Percentiles rank a stretch among this genome's conserved stretches.
These are phyloP conservation scores for Masnerella sp. DNA, from an alignment of 2,888 invertebrate genomes.

Conservation along the genomic window DNA sequence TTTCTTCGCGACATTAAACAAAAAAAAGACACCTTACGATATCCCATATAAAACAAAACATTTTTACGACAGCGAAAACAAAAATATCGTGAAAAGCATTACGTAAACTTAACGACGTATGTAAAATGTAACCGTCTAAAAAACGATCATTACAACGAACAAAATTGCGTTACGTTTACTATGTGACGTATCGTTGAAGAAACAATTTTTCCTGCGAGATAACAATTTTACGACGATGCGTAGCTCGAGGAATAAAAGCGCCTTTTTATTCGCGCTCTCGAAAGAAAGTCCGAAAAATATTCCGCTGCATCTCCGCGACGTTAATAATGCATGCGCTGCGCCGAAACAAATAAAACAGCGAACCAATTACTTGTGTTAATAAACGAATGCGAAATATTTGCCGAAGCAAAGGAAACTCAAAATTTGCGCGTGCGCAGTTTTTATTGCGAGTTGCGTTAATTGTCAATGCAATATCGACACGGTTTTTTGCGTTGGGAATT, in stretches of 20 bases:
- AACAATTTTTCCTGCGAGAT: constrained; percentile 22
- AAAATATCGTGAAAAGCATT: too few species aligned
- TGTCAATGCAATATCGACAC: too few species aligned
- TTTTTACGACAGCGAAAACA: too few species aligned
- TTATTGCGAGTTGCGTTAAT: too few species aligned
- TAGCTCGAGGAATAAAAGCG: constrained; percentile 16
- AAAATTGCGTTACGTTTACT: constrained; percentile 13
- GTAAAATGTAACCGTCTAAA: neutral
- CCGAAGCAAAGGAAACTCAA: neutral
- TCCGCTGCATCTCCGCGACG: neutral
- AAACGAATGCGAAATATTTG: constrained; percentile 1
- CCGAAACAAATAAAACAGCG: constrained; percentile 4
- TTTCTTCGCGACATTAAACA: too few species aligned
- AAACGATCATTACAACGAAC: neutral
- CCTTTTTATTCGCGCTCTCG: constrained; percentile 5
- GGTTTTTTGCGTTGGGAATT: too few species aligned
- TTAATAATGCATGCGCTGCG: constrained; percentile 8
- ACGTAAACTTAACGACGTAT: neutral
- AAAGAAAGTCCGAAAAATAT: neutral
- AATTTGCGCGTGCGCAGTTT: too few species aligned
- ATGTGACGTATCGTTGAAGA: constrained; percentile 23
- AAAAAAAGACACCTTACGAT: too few species aligned
- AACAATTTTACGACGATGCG: constrained; percentile 21
- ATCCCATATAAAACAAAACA: too few species aligned
- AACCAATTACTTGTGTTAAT: constrained; percentile 9